Evolutionary conservation across 2,888 invertebrate genomes (phyloP), one percentile per base, ranked within the genome.

Genomic region (Zygogramma bicolorata): DNA sequence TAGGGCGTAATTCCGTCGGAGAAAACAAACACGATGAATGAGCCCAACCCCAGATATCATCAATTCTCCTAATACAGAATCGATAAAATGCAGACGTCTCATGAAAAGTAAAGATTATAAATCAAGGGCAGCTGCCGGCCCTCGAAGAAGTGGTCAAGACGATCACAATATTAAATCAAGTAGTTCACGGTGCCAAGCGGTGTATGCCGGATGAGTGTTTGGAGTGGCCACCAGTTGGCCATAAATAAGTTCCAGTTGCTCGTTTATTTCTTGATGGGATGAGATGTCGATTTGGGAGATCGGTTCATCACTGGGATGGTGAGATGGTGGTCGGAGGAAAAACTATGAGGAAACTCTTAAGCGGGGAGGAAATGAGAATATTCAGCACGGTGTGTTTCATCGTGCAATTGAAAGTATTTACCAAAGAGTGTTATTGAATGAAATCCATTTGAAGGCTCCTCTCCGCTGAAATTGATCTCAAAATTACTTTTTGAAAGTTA

Each of bases 31-130:
- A 53, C 25, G 22, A 53, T 27, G 53, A 53, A 53, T n/a, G 53
- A 27, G 53, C 27, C 53, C 6, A 53, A 25, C 25, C 18, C 53
- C 27, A 53, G 6, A 53, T 53, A 53, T 53, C 53, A 53, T 53
- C 53, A 53, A 53, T 53, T 53, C 27, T 27, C 53, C n/a, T 53
- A 53, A 53, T 53, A 53, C 53, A 27, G 53, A 53, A 53, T 53
- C 53, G 53, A 53, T 53, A 53, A 27, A 25, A 53, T 53, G 53
- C 53, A 53, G 53, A 53, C 53, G 53, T 53, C 67, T 63, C 63
- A 68, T 71, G 67, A 68, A 65, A 71, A 68, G 71, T 71, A 65
- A 68, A 59, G 34, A 60, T 66, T 60, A 71, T 71, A 71, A 71
- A 71, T 71, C 71, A 59, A 22, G 57, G 34, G 38, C 71, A 68